Evolutionary conservation across 1,140 invertebrate species (phyloP).

Genomic region (Macrobrachium nipponense): DNA sequence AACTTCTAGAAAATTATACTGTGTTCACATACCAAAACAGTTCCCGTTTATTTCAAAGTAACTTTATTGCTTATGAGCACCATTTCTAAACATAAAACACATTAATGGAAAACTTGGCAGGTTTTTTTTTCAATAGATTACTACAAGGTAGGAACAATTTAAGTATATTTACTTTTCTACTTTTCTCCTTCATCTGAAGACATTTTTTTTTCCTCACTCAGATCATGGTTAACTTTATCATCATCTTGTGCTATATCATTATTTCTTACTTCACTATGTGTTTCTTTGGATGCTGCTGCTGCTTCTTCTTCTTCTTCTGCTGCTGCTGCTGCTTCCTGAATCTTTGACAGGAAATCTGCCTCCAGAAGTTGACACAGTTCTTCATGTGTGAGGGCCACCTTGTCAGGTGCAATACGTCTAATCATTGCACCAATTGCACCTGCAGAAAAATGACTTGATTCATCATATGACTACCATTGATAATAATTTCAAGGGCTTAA

Average conservation of each 20-base stretch:
- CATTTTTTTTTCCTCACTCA: neutral
- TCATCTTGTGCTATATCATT: neutral
- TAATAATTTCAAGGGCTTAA: no score
- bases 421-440: constrained; percentile 43
- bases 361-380: constrained; percentile 49
- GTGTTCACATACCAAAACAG: no score
- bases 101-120: no score
- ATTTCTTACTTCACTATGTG: no score
- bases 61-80: no score
- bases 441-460: neutral
- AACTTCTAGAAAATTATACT: no score
- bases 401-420: constrained; percentile 44
- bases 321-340: constrained; percentile 26
- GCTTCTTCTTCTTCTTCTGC: constrained; percentile 2
- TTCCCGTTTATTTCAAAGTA: no score
- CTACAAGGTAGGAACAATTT: no score
- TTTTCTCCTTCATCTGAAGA: constrained; percentile 54
- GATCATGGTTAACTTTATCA: neutral
- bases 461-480: no score
- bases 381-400: constrained; percentile 40
- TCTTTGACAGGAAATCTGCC: constrained; percentile 45
- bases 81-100: no score
- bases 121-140: no score
- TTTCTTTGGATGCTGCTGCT: neutral
- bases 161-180: neutral